Conservation (phyloP, 2,888 invertebrate genomes). For the Trissonchulus sp. region DNA sequence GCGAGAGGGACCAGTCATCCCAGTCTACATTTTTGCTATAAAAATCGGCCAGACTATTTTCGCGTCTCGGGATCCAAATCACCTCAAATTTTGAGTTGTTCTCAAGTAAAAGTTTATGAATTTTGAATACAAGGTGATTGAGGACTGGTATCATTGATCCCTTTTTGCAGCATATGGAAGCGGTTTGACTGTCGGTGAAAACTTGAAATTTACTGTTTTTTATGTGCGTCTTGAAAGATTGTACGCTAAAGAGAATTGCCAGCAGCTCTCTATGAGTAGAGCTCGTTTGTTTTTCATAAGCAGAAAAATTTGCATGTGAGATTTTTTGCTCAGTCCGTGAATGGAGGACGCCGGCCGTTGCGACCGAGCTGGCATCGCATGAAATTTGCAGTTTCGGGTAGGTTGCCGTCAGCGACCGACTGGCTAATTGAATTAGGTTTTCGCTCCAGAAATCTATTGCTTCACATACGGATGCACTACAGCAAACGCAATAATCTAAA, state of each 20-base stretch:
- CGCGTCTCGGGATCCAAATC: background rate
- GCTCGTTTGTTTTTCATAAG: background rate
- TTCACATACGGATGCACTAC: no score
- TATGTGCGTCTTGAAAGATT: background rate
- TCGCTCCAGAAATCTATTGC: no score
- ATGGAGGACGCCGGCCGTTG: background rate
- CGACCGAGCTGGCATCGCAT: background rate
- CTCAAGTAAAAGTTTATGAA: no score
- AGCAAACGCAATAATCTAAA: no score
- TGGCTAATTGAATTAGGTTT: no score
- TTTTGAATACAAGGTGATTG: background rate
- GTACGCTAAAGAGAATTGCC: background rate
- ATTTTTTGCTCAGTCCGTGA: background rate
- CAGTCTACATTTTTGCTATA: background rate
- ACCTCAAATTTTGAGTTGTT: no score
- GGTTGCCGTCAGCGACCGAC: no score
- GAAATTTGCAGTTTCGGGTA: background rate
- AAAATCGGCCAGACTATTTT: background rate
- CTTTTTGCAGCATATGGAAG: background rate
- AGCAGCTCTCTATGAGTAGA: no score
- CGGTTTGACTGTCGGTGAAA: background rate
- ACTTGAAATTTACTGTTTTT: no score
- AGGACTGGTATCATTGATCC: background rate
- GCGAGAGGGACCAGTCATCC: background rate
- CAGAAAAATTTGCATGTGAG: background rate